phyloP scores from a whole-genome alignment of 2,888 invertebrate genomes.

The Phyto melanocephala region DNA sequence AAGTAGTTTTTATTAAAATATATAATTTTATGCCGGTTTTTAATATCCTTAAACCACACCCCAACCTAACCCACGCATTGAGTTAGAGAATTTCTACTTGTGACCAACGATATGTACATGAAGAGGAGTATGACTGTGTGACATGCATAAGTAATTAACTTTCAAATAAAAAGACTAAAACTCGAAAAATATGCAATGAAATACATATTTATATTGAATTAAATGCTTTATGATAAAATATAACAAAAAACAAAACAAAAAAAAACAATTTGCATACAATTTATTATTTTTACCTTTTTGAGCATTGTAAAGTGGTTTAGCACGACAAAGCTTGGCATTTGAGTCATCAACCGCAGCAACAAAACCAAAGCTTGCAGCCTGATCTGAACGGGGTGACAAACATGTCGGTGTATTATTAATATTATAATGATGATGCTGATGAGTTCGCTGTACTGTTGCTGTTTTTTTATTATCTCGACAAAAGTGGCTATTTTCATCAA shows the following conservation, averaged over 20 bases:
- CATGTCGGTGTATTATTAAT: conserved; percentile 38
- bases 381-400: conserved; percentile 54
- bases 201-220: conserved; percentile 29
- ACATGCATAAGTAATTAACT: conserved; percentile 57
- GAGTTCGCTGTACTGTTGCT: conserved; percentile 53
- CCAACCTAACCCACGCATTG: too few relatives aligned
- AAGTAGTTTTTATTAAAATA: too few relatives aligned
- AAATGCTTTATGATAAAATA: conserved; percentile 47
- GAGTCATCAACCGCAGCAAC: conserved; percentile 74
- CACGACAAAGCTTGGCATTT: conserved; percentile 72
- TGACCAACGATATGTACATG: too few relatives aligned
- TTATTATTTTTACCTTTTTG: conserved; percentile 71
- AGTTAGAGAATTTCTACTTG: too few relatives aligned
- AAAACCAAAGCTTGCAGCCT: conserved; percentile 67
- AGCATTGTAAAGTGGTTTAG: conserved; percentile 70
- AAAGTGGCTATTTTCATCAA: conserved; percentile 66
- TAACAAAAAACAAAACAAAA: conserved; percentile 64
- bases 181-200: conserved; percentile 44
- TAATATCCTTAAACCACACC: too few relatives aligned
- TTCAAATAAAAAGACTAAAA: conserved; percentile 29
- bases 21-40: too few relatives aligned
- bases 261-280: conserved; percentile 43
- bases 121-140: conserved; percentile 39
- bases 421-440: conserved; percentile 49
- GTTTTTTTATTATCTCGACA: conserved; percentile 19